Evolutionary conservation across 2,113 vertebrate species (phyloP).

Genomic region (Cynopterus brachyotis): DNA sequence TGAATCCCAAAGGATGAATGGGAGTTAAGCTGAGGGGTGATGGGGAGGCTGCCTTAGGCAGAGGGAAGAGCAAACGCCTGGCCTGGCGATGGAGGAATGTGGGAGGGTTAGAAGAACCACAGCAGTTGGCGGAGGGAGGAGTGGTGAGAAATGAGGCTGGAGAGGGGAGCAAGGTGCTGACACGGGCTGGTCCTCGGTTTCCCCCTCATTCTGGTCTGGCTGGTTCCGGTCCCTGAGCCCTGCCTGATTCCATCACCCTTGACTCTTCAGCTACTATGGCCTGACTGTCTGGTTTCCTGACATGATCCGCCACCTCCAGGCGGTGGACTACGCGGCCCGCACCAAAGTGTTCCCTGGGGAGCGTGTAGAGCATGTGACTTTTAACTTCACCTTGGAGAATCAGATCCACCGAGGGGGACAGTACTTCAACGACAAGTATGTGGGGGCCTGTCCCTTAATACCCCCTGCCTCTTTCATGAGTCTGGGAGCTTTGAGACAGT

Average conservation of each 20-base stretch:
- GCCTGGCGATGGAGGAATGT: background rate
- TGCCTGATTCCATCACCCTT: background rate
- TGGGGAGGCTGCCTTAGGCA: background rate
- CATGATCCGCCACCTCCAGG: constrained; percentile 98
- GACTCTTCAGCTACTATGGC: constrained; percentile 92
- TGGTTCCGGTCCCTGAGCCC: background rate
- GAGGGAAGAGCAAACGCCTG: background rate
- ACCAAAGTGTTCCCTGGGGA: constrained; percentile 94
- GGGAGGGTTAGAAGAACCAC: background rate
- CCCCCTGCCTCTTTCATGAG: background rate
- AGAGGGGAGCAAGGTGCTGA: background rate
- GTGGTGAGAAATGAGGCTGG: background rate
- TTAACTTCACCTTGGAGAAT: constrained; percentile 99
- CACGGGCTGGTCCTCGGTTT: background rate
- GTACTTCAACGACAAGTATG: constrained; percentile 98
- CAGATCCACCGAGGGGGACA: constrained; percentile 96
- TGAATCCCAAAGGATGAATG: background rate
- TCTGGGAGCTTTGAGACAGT: background rate
- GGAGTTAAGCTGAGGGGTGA: background rate
- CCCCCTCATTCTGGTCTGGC: background rate
- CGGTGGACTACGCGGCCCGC: constrained; percentile 91
- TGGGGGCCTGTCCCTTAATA: background rate
- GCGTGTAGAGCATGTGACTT: constrained; percentile 94
- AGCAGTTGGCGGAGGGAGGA: background rate
- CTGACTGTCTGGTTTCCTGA: constrained; percentile 98